phyloP scores from a whole-genome alignment of 1,140 invertebrate genomes.

The Episyrphus balteatus region DNA sequence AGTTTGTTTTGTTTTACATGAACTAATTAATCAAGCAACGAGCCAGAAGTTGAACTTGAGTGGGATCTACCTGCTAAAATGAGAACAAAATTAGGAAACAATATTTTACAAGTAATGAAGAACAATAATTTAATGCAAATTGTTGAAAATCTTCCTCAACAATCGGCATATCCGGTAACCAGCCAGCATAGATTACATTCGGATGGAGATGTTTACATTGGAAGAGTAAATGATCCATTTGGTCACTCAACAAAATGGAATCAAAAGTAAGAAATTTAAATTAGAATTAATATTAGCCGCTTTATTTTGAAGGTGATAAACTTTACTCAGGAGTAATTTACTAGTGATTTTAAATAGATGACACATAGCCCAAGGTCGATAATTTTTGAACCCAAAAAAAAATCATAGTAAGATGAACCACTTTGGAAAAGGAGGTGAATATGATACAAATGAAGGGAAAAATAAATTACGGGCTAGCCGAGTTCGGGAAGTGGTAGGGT shows the following conservation, averaged over 20 bases:
- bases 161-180: constrained; percentile 3
- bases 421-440: too few relatives aligned
- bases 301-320: too few relatives aligned
- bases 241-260: constrained; percentile 34
- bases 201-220: constrained; percentile 26
- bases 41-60: constrained; percentile 10
- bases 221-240: constrained; percentile 33
- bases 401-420: too few relatives aligned
- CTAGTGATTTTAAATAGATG: too few relatives aligned
- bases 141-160: constrained; percentile 5
- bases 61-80: constrained; percentile 17
- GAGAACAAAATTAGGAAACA: constrained; percentile 13
- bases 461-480: too few relatives aligned
- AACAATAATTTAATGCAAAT: constrained; percentile 13
- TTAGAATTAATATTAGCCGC: too few relatives aligned
- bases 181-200: constrained; percentile 14
- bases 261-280: constrained; percentile 12
- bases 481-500: too few relatives aligned
- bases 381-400: too few relatives aligned
- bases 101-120: not conserved
- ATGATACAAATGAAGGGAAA: too few relatives aligned
- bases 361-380: too few relatives aligned
- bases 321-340: too few relatives aligned
- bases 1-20: too few relatives aligned
- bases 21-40: not conserved